Evolutionary conservation across 2,113 vertebrate species (phyloP).

Genomic region (Psilopsiagon aurifrons): DNA sequence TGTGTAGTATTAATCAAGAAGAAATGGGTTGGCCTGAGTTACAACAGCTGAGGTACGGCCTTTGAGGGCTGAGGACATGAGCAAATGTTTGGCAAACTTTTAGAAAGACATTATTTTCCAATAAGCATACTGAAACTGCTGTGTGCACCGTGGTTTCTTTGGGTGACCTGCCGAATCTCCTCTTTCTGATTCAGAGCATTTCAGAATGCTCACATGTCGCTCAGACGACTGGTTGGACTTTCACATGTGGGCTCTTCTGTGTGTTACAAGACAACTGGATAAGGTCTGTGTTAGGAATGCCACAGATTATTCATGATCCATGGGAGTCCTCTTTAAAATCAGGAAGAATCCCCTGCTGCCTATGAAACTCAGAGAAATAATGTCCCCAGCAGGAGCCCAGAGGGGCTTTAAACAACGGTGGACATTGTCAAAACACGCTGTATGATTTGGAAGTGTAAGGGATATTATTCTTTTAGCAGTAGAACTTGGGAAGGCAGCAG

Average conservation of each 20-base stretch:
- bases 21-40: neutral
- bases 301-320: neutral
- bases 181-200: neutral
- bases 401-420: conserved; percentile 30
- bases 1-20: neutral
- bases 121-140: fast-evolving
- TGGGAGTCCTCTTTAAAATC: conserved; percentile 37
- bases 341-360: conserved; percentile 31
- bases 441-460: neutral
- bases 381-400: conserved; percentile 24
- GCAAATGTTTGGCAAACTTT: neutral
- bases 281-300: neutral
- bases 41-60: neutral
- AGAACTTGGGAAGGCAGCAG: conserved; percentile 27
- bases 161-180: neutral
- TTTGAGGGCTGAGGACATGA: neutral
- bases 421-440: conserved; percentile 35
- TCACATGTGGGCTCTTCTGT: neutral
- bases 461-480: neutral
- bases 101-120: neutral
- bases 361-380: conserved; percentile 16
- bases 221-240: neutral
- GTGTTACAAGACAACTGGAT: neutral
- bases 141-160: neutral
- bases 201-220: neutral